Evolutionary conservation across 2,797 vertebrate species (phyloP).

Genomic region (Bovichtus diacanthus): DNA sequence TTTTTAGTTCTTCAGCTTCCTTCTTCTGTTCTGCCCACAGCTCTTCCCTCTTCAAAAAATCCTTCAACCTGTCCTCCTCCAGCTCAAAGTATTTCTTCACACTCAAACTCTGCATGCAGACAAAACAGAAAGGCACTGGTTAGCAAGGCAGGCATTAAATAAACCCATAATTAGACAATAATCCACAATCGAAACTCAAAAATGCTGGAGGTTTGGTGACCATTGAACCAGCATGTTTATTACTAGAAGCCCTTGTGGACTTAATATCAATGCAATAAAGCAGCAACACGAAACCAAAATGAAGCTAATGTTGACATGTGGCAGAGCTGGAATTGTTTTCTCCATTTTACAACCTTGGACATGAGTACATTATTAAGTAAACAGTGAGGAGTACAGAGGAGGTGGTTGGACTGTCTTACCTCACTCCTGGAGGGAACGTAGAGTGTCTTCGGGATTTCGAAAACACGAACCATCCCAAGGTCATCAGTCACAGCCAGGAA

Average conservation of each 20-base stretch:
- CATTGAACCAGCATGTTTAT: neutral
- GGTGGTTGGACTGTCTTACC: conserved; percentile 78
- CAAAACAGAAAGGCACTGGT: neutral
- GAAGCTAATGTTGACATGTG: neutral
- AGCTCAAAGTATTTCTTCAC: conserved; percentile 87
- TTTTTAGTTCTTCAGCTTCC: conserved; percentile 72
- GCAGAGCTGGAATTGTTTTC: neutral
- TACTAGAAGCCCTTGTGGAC: neutral
- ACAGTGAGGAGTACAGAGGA: neutral
- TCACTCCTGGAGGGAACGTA: conserved; percentile 84
- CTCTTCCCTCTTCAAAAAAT: conserved; percentile 76
- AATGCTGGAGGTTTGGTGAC: neutral
- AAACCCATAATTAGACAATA: neutral
- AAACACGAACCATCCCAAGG: conserved; percentile 88
- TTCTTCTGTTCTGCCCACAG: conserved; percentile 75
- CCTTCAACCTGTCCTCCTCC: conserved; percentile 86
- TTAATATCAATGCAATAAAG: neutral
- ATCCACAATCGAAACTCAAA: neutral
- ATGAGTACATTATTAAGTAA: neutral
- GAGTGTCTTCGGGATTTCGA: conserved; percentile 89
- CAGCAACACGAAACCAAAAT: neutral
- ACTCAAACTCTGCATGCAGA: conserved; percentile 75
- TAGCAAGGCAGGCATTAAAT: neutral
- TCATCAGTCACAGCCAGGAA: conserved; percentile 91
- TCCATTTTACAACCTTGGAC: neutral